phyloP scores from a whole-genome alignment of 2,797 vertebrate species.

The Staurois parvus region DNA sequence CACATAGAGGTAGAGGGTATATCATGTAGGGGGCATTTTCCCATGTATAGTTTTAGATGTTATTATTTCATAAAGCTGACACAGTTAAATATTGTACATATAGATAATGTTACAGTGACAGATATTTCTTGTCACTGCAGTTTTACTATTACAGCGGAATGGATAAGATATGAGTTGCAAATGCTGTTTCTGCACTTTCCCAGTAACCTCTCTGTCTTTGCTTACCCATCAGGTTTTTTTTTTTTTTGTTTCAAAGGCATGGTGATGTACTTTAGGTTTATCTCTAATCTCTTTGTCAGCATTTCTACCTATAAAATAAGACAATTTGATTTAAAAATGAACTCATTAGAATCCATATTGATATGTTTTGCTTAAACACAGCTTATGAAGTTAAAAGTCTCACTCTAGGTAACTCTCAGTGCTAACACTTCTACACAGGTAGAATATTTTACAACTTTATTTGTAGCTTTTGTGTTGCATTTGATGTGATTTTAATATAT shows the following conservation, averaged over 20 bases:
- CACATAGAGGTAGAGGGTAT: no score
- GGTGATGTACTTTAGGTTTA: constrained; percentile 54
- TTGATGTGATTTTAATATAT: background rate
- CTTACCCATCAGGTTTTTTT: constrained; percentile 61
- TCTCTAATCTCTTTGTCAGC: constrained; percentile 59
- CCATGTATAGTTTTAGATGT: background rate
- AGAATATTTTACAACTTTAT: background rate
- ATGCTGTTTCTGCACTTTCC: constrained; percentile 59
- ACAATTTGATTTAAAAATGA: constrained; percentile 51
- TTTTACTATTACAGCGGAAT: constrained; percentile 50
- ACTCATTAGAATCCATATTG: constrained; percentile 39
- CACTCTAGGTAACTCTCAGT: background rate
- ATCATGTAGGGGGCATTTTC: background rate
- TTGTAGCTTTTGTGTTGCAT: background rate
- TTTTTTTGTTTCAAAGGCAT: constrained; percentile 53
- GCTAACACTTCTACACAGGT: background rate
- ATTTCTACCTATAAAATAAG: constrained; percentile 49
- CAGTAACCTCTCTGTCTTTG: constrained; percentile 60
- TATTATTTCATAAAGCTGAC: constrained; percentile 47
- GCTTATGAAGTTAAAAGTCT: background rate
- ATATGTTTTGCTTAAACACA: constrained; percentile 3
- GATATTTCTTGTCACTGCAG: constrained; percentile 59
- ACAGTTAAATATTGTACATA: constrained; percentile 51
- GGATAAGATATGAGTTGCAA: constrained; percentile 58
- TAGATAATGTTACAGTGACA: constrained; percentile 46